Conservation (phyloP, 2,113 vertebrate species). For the Trematomus loennbergii region DNA sequence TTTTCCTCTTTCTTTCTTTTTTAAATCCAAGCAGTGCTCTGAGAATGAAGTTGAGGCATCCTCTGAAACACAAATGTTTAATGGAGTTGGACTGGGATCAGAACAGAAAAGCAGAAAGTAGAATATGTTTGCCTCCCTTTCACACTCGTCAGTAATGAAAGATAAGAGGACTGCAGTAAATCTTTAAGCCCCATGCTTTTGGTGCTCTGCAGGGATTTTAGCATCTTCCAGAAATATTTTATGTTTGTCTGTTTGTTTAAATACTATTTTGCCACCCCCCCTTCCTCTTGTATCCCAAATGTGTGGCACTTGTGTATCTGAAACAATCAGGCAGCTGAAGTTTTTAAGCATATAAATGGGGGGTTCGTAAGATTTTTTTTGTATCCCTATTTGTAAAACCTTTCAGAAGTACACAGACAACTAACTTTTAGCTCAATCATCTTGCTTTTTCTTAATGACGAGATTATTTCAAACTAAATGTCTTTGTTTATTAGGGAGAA, state of each 20-base stretch:
- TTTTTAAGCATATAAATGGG: slow-evolving; percentile 52
- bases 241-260: slow-evolving; percentile 75
- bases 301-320: slow-evolving; percentile 51
- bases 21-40: slow-evolving; percentile 70
- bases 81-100: slow-evolving; percentile 83
- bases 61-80: slow-evolving; percentile 79
- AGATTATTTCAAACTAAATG: slow-evolving; percentile 17
- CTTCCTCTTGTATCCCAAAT: slow-evolving; percentile 62
- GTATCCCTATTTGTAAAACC: slow-evolving; percentile 34
- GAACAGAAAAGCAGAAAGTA: slow-evolving; percentile 80
- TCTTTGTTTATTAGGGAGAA: slow-evolving; percentile 12
- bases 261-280: slow-evolving; percentile 59
- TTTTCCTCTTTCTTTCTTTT: slow-evolving; percentile 47
- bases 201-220: slow-evolving; percentile 82
- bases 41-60: slow-evolving; percentile 71
- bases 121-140: slow-evolving; percentile 81
- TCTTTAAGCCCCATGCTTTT: slow-evolving; percentile 83
- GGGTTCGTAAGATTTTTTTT: slow-evolving; percentile 52
- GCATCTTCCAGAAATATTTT: slow-evolving; percentile 80
- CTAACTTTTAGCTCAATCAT: slow-evolving; percentile 36
- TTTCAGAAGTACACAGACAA: slow-evolving; percentile 39
- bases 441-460: slow-evolving; percentile 35
- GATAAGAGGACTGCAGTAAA: slow-evolving; percentile 82
- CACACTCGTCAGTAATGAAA: slow-evolving; percentile 80
- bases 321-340: slow-evolving; percentile 56